Evolutionary conservation across 2,888 invertebrate genomes (phyloP).

Genomic region (Scaeva pyrastri): DNA sequence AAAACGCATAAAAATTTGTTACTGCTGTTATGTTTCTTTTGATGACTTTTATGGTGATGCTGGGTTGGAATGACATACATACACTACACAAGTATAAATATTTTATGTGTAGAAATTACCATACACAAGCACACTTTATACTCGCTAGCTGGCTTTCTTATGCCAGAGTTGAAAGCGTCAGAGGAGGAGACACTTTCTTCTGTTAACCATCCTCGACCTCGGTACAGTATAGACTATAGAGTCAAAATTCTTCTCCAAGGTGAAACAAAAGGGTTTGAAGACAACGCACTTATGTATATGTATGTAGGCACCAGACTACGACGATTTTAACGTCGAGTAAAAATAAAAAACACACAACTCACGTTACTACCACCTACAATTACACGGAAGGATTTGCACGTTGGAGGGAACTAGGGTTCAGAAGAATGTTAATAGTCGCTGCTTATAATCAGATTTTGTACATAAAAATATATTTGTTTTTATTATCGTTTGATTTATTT

Average conservation of each 20-base stretch:
- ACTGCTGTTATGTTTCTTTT: slow-evolving; percentile 74
- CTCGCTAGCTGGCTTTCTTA: slow-evolving; percentile 13
- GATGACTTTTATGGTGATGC: slow-evolving; percentile 76
- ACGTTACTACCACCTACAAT: background rate
- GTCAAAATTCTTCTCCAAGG: slow-evolving; percentile 46
- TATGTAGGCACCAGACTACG: slow-evolving; percentile 49
- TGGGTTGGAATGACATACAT: slow-evolving; percentile 70
- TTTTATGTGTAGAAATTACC: slow-evolving; percentile 73
- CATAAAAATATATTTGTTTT: too few species aligned
- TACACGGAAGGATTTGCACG: slow-evolving; percentile 2
- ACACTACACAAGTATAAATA: slow-evolving; percentile 71
- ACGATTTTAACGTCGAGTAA: slow-evolving; percentile 19
- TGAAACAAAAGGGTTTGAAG: slow-evolving; percentile 69
- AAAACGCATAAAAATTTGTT: slow-evolving; percentile 76
- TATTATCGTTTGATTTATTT: too few species aligned
- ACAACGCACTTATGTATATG: slow-evolving; percentile 49
- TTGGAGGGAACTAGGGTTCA: background rate
- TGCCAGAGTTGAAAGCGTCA: slow-evolving; percentile 15
- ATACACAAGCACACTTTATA: slow-evolving; percentile 58
- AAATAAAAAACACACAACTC: slow-evolving; percentile 44
- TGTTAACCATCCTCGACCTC: slow-evolving; percentile 5
- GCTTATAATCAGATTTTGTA: too few species aligned
- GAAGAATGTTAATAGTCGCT: too few species aligned
- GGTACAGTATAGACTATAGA: background rate
- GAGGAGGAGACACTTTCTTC: slow-evolving; percentile 53